Conservation (phyloP, 2,888 invertebrate genomes). For the Lacanobia oleracea region DNA sequence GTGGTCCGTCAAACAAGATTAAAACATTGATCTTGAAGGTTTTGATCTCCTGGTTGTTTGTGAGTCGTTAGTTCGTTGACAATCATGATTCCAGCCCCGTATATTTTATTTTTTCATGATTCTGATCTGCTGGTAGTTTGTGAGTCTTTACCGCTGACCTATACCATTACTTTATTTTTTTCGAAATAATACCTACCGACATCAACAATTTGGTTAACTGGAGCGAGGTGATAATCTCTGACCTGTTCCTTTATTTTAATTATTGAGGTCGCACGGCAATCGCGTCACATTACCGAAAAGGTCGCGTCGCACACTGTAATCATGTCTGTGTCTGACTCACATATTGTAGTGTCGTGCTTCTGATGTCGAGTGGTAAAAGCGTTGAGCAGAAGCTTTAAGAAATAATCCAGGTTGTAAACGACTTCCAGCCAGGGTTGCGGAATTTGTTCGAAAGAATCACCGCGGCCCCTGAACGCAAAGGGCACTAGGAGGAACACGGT, state of each 20-base stretch:
- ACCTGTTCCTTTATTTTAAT: conserved; percentile 54
- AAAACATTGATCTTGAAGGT: no score
- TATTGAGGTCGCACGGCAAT: conserved; percentile 57
- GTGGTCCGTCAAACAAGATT: no score
- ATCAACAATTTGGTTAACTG: conserved; percentile 24
- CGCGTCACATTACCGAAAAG: conserved; percentile 69
- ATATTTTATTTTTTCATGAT: no score
- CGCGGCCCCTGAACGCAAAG: no score
- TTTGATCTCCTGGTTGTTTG: no score
- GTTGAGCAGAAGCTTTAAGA: neutral
- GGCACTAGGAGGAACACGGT: no score
- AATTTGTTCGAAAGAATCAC: no score
- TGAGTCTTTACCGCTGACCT: no score
- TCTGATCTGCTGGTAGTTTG: no score
- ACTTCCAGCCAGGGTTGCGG: no score
- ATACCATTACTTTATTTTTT: neutral
- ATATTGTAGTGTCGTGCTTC: conserved; percentile 59
- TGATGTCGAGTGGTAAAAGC: conserved; percentile 27
- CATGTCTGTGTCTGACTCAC: conserved; percentile 77
- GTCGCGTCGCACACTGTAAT: conserved; percentile 70
- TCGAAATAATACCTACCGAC: neutral
- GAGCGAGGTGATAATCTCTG: conserved; percentile 55
- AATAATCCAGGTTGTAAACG: neutral
- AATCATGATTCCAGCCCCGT: no score
- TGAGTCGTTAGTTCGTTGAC: no score